Conservation (phyloP, 2,797 vertebrate genomes). For the Acrossocheilus fasciatus region DNA sequence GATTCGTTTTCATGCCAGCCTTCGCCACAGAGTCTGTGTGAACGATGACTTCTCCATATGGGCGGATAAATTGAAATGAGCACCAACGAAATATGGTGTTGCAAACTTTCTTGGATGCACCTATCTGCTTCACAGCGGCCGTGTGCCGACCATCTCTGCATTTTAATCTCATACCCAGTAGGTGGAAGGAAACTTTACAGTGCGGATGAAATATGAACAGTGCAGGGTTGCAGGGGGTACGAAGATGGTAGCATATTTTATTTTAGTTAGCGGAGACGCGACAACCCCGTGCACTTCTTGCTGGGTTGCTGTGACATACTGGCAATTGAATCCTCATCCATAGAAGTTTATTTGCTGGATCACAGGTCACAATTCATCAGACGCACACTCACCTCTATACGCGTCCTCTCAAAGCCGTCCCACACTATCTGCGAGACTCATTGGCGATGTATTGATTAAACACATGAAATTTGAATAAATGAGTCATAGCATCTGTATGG, state of each 20-base stretch:
- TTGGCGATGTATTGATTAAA: conserved; percentile 43
- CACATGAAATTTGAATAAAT: conserved; percentile 39
- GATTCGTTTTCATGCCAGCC: conserved; percentile 15
- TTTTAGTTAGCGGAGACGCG: conserved; percentile 18
- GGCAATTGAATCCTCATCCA: conserved; percentile 15
- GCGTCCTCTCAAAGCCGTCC: not conserved
- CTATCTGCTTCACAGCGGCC: conserved; percentile 42
- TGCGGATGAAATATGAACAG: conserved; percentile 41
- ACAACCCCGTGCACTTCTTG: not conserved
- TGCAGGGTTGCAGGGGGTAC: not conserved
- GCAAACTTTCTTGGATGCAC: conserved; percentile 34
- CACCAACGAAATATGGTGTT: not conserved
- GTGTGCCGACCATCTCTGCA: conserved; percentile 21
- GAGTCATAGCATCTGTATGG: conserved; percentile 48
- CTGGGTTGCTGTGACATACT: not conserved
- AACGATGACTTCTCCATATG: conserved; percentile 35
- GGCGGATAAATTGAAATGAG: conserved; percentile 27
- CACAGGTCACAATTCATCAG: conserved; percentile 27
- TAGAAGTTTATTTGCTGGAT: conserved; percentile 18
- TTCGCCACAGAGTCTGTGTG: conserved; percentile 23
- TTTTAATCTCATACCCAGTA: conserved; percentile 48
- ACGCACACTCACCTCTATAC: not conserved
- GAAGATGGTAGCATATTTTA: conserved; percentile 26
- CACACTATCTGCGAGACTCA: conserved; percentile 5
- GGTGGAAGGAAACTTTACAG: conserved; percentile 41